These are phyloP conservation scores for Xanthorhoe spadicearia DNA, from an alignment of 2,888 invertebrate genomes.

Conservation along the genomic window DNA sequence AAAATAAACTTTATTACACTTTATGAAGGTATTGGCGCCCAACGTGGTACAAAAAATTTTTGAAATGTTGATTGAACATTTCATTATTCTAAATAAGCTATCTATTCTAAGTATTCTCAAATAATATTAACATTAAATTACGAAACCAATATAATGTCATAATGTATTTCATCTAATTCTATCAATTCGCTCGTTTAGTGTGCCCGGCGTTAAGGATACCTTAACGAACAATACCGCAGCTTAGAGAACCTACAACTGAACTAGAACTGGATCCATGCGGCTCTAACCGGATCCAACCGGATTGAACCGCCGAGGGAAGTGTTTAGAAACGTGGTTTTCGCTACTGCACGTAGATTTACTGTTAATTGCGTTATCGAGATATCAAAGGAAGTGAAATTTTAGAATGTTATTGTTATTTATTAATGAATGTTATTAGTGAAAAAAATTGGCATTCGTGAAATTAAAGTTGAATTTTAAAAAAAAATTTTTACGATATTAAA, in stretches of 20 bases:
- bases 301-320: slow-evolving; percentile 9
- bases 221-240: neutral
- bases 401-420: too few relatives aligned
- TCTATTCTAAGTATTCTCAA: too few relatives aligned
- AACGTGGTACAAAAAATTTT: slow-evolving; percentile 3
- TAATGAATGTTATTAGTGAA: too few relatives aligned
- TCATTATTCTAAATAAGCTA: too few relatives aligned
- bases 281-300: slow-evolving; percentile 11
- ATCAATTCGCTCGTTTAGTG: too few relatives aligned
- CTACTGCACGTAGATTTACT: slow-evolving; percentile 24
- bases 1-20: too few relatives aligned
- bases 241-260: neutral
- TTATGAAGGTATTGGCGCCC: slow-evolving; percentile 6
- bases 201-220: neutral
- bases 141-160: too few relatives aligned
- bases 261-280: slow-evolving; percentile 8
- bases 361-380: slow-evolving; percentile 24
- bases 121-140: too few relatives aligned
- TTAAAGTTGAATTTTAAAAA: too few relatives aligned
- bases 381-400: neutral
- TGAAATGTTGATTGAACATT: neutral
- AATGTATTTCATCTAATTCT: too few relatives aligned
- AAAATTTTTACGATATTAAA: too few relatives aligned
- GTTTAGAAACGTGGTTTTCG: slow-evolving; percentile 29
- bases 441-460: too few relatives aligned